A percentile compares a stretch with the other conserved stretches of the same genome.
Conservation (phyloP, 2,888 invertebrate genomes). For the Petrolisthes manimaculis region DNA sequence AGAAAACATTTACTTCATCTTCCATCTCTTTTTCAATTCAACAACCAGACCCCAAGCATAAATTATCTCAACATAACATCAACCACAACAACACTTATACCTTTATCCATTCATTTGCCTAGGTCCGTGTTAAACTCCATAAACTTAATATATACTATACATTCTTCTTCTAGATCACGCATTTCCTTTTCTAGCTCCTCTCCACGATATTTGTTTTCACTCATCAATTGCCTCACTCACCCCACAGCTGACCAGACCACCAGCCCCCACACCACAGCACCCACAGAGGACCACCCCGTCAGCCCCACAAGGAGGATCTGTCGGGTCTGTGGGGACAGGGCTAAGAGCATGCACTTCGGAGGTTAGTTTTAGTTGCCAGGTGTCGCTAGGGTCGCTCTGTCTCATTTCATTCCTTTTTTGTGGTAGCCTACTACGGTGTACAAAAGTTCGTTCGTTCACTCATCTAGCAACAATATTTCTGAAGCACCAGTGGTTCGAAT, state of each 20-base stretch:
- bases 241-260: not conserved
- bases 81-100: not conserved
- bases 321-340: constrained; percentile 70
- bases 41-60: no score
- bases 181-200: not conserved
- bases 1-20: no score
- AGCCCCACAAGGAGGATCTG: constrained; percentile 67
- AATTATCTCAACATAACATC: no score
- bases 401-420: no score
- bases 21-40: no score
- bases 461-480: no score
- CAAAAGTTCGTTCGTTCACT: no score
- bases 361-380: constrained; percentile 51
- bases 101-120: no score
- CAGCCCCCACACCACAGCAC: not conserved
- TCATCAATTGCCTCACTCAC: not conserved
- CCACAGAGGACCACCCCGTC: not conserved
- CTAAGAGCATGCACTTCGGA: constrained; percentile 70
- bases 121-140: no score
- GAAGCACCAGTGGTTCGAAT: no score
- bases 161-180: not conserved
- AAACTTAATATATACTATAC: not conserved
- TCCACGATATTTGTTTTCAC: not conserved
- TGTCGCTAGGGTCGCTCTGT: not conserved
- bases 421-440: no score